Base-by-base conservation (phyloP, 2,797 vertebrate genomes). In the Liparis tanakae region DNA sequence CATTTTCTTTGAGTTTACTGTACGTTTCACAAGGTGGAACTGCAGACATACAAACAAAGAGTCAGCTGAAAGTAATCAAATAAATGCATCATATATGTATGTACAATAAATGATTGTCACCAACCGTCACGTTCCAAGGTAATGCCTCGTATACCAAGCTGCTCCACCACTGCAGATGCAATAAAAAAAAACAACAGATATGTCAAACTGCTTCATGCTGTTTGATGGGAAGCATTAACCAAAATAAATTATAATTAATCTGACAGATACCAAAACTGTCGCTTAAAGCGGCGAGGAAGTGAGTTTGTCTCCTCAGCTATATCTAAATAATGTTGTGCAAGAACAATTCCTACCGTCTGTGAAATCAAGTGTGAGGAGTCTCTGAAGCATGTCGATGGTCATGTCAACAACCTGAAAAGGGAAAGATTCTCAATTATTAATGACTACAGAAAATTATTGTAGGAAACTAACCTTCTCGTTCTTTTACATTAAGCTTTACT, bases 401-500 rank as follows among this genome's bases (percentile, higher is more conserved):
- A 93, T 1, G 74, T 93, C 87, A 71, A 90, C 7, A 17, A 92
- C 33, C 92, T 92, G 63, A 25, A 63, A 76, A 60, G 78, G 7
- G 6, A 39, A 50, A 51, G 3, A 54, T 25, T 3, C 18, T 63
- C 0, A 9, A 36, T 78, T 9, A 67, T 8, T 37, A 59, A 30
- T 22, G 2, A 55, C 4, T 7, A 34, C 10, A 66, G n/a, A 57
- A 41, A 30, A 37, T 50, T 0, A 39, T 3, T 25, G 13, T 39
- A 41, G 14, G 4, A 50, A 25, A 48, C 5, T 5, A 36, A 46
- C 1, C 7, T 34, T 56, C 22, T 25, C 17, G 13, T 39, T 22
- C 17, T 37, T 14, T 59, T 39, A 14, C 56, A 61, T 15, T 34
- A 34, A 53, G 12, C 17, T 37, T 66, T n/a, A 61, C 12, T 61